Percentiles rank a stretch among this genome's conserved stretches.
phyloP scores from a whole-genome alignment of 2,888 invertebrate genomes.

The Oscheius sp. region DNA sequence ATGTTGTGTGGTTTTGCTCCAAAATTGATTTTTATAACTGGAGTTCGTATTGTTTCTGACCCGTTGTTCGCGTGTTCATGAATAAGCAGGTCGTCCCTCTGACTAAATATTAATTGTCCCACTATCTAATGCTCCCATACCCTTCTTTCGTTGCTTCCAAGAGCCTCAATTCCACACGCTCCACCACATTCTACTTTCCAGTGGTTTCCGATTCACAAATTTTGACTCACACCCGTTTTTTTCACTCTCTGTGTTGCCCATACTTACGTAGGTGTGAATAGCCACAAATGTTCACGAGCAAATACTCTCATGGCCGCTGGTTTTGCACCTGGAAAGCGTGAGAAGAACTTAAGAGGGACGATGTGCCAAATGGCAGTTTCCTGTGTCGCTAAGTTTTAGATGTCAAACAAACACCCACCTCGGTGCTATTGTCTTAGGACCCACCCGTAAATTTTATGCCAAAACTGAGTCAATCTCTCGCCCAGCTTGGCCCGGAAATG shows the following conservation, averaged over 20 bases:
- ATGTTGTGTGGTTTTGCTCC: not conserved
- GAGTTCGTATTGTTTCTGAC: not conserved
- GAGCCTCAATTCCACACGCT: not conserved
- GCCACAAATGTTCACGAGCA: slow-evolving; percentile 24
- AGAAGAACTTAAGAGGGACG: not conserved
- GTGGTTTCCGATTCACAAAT: not conserved
- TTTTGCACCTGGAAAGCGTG: not conserved
- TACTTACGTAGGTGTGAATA: not conserved
- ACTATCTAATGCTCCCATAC: slow-evolving; percentile 3
- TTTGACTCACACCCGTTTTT: slow-evolving; percentile 9
- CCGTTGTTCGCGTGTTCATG: slow-evolving; percentile 30
- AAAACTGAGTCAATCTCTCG: slow-evolving; percentile 24
- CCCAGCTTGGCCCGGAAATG: not conserved
- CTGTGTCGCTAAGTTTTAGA: not conserved
- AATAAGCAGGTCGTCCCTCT: slow-evolving; percentile 3
- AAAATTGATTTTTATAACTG: not conserved
- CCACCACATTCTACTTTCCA: not conserved
- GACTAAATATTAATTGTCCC: slow-evolving; percentile 32
- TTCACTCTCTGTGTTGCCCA: slow-evolving; percentile 1
- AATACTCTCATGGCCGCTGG: not conserved
- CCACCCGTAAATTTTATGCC: slow-evolving; percentile 25
- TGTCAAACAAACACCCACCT: slow-evolving; percentile 21
- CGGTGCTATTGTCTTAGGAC: slow-evolving; percentile 13
- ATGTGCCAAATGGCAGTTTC: too few species aligned
- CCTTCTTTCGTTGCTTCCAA: not conserved